Evolutionary conservation across 2,113 vertebrate species (phyloP), one percentile per base, ranked within the genome.

Genomic region (Apus apus): DNA sequence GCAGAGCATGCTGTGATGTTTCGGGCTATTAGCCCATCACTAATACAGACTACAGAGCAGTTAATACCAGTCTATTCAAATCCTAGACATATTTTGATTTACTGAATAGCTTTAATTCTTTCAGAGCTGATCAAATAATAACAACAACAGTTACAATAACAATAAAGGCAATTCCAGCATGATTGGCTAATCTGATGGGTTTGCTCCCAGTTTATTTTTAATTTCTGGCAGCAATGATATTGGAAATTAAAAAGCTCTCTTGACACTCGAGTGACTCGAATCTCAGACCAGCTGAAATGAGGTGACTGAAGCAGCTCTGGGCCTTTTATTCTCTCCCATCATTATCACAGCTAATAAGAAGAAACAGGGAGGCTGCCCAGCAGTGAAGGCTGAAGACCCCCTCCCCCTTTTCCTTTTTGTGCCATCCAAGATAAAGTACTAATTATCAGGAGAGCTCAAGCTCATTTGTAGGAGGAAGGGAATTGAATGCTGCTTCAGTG

Each of bases 391-490:
- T 94, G 82, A 96, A 87, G 88, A 66, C 38, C 66, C 48, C 22
- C 45, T 29, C n/a, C 51, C 8, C 74, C 43, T 26, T 67, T 81
- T 70, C 51, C 70, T 95, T 95, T 92, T 93, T 91, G 85, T 96
- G 90, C 85, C 64, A 53, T 78, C 72, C 91, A 91, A 96, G 96
- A 96, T 94, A 97, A 97, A 94, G 91, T 77, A 96, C 94, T 97
- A 97, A 98, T 97, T 97, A 97, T 93, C 80, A 94, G 95, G 94
- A 93, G 93, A 96, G 96, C 95, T 96, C 97, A 97, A 96, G 93
- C 94, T 97, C 91, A 96, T 97, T 97, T 97, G 87, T 95, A 89
- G 91, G 88, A 94, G 85, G 88, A 94, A 96, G 67, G 91, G 80
- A 97, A 89, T 85, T 94, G 89, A 96, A 95, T 93, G 94, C 92